Evolutionary conservation across 2,888 invertebrate genomes (phyloP).

Genomic region (Bellardia bayeri): DNA sequence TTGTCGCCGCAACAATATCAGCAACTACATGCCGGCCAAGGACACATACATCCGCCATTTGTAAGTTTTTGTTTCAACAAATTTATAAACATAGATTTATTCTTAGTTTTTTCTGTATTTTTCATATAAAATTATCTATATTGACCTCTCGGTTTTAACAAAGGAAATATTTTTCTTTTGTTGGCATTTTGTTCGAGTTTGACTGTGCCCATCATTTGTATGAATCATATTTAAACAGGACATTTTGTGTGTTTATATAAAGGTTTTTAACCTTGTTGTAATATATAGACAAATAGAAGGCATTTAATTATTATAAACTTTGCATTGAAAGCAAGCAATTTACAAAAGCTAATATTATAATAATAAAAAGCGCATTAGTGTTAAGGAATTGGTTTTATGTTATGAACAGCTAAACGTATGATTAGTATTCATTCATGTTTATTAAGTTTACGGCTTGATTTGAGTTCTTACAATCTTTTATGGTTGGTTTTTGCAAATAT

Average conservation of each 20-base stretch:
- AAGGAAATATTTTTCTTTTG: slow-evolving; percentile 10
- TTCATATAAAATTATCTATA: slow-evolving; percentile 17
- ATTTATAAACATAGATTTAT: slow-evolving; percentile 9
- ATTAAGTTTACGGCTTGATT: not conserved
- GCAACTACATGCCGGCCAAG: slow-evolving; percentile 84
- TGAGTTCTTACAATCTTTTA: not conserved
- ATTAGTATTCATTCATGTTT: slow-evolving; percentile 10
- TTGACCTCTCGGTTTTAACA: slow-evolving; percentile 32
- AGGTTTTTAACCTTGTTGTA: slow-evolving; percentile 47
- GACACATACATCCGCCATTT: slow-evolving; percentile 87
- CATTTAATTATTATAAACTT: not conserved
- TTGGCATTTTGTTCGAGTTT: not conserved
- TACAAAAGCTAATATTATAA: not conserved
- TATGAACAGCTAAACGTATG: not conserved
- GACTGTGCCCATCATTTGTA: slow-evolving; percentile 52
- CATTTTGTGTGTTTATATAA: slow-evolving; percentile 11
- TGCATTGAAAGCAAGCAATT: not conserved
- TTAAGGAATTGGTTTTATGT: not conserved
- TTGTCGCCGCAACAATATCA: slow-evolving; percentile 90
- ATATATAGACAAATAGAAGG: not conserved
- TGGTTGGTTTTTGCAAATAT: too few relatives aligned
- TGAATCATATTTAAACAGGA: slow-evolving; percentile 52
- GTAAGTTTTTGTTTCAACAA: slow-evolving; percentile 85
- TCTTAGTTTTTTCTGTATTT: not conserved
- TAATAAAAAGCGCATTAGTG: not conserved